phyloP scores from a whole-genome alignment of 2,797 vertebrate species.

The Paramormyrops hopkinsi region DNA sequence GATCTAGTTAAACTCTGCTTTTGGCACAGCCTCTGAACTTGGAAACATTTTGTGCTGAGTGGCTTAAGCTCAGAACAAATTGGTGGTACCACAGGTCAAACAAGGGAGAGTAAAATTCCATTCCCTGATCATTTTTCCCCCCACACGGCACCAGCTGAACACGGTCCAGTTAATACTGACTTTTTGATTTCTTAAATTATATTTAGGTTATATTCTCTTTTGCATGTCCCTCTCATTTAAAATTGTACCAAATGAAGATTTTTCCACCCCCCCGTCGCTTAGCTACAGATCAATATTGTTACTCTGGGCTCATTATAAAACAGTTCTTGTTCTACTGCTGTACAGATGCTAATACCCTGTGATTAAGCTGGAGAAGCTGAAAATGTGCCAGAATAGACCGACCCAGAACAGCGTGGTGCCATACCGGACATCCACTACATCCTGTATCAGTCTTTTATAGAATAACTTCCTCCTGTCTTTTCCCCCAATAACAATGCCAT shows the following conservation, averaged over 20 bases:
- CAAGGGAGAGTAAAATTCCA: background rate
- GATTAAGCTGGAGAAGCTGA: background rate
- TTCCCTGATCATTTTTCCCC: background rate
- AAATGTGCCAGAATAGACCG: background rate
- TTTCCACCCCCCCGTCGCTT: background rate
- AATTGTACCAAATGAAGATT: background rate
- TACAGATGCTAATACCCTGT: background rate
- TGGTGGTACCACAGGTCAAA: background rate
- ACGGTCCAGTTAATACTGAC: background rate
- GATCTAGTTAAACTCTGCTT: background rate
- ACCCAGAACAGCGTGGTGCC: background rate
- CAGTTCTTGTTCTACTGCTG: background rate
- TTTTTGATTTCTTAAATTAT: background rate
- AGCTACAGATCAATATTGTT: background rate
- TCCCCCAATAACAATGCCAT: background rate
- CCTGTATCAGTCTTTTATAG: background rate
- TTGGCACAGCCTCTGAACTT: background rate
- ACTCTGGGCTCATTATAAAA: background rate
- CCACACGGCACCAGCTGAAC: background rate
- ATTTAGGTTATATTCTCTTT: background rate
- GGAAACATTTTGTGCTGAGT: slow-evolving; percentile 2
- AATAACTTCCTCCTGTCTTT: background rate
- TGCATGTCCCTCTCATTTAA: background rate
- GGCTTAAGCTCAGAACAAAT: background rate
- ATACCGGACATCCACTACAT: background rate